Evolutionary conservation across 1,140 invertebrate genomes (phyloP), one percentile per base, ranked within the genome.

Genomic region (Limonius californicus): DNA sequence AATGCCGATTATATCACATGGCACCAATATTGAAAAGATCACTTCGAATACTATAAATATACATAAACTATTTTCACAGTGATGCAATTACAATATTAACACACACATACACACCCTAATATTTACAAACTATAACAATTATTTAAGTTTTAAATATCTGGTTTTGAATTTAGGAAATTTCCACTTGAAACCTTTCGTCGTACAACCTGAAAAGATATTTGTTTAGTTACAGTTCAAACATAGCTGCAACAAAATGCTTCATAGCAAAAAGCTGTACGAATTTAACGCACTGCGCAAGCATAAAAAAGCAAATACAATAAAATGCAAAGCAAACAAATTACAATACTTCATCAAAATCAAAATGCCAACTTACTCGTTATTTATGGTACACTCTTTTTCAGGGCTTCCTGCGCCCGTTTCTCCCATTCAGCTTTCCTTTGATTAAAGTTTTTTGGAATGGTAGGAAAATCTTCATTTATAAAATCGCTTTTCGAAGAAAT

Each of bases 351-450:
- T 27, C 20, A 15, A 57, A 45, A 50, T 35, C 35, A 39, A 27
- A 39, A 14, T 12, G n/a, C n/a, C n/a, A n/a, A 39, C 35, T 39
- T 39, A 39, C 35, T 12, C n/a, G 16, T 55, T 56, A 20, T 54
- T 32, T 57, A 62, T 7, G 54, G 61, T 12, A 23, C 32, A 7
- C 19, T 62, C 23, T 62, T 62, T 19, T 57, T 61, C 6, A 54
- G 53, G 30, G 60, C 60, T 42, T 61, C 60, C 71, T 87, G 85
- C 19, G 85, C 86, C 62, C 87, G 79, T 66, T 86, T 80, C 73
- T 89, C 88, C 85, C 88, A 88, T 69, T 89, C 85, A 35, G 88
- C 88, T 30, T 86, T 80, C 67, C 88, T 80, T 71, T 89, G 87
- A 71, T 87, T 82, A 30, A 89, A 89, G 32, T 85, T 85, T 66